Base-by-base conservation (phyloP, 1,140 invertebrate species). In the Lordiphosa clarofinis region DNA sequence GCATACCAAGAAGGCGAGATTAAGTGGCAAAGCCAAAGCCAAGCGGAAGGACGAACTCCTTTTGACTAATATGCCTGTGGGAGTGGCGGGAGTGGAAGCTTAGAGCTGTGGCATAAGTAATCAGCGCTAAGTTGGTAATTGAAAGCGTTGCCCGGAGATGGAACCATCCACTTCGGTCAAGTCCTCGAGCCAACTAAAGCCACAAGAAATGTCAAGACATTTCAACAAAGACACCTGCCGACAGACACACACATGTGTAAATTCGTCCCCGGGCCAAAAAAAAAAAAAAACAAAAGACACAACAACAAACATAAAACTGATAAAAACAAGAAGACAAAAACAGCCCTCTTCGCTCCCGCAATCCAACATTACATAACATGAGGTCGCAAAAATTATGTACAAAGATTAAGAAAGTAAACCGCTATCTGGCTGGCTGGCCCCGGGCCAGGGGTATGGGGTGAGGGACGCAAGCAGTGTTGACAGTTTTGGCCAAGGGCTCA, bases 71-170 rank as follows among this genome's bases (percentile, higher is more conserved):
- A 82, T 82, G 58, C 73, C 69, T 72, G 78, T 69, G 78, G 78
- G 60, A 50, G 19, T 35, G 56, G 47, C 42, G 35, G 28, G 33
- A 49, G 13, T 28, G 31, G 47, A 24, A 24, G 37, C 19, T 39
- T 24, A 11, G 48, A 33, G 10, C 31, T 63, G 63, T 56, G 62
- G 76, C 76, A 82, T 82, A 82, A 82, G 76, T 82, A 82, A 82
- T 82, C 76, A 82, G 68, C 78, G 68, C 68, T 82, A 82, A 82
- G 76, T 82, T 82, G 76, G 76, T 82, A 82, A 82, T 82, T 82
- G 76, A 82, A 82, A 82, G 78, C 74, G 54, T 59, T 53, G 53
- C 76, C 54, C 33, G 19, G 33, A 46, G 43, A 36, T 28, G 44
- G 11, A 47, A 39, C 11, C 38, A 15, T 10, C 33, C 28, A 31